Base-by-base conservation (phyloP, 1,140 invertebrate genomes). In the Drosophila mauritiana region DNA sequence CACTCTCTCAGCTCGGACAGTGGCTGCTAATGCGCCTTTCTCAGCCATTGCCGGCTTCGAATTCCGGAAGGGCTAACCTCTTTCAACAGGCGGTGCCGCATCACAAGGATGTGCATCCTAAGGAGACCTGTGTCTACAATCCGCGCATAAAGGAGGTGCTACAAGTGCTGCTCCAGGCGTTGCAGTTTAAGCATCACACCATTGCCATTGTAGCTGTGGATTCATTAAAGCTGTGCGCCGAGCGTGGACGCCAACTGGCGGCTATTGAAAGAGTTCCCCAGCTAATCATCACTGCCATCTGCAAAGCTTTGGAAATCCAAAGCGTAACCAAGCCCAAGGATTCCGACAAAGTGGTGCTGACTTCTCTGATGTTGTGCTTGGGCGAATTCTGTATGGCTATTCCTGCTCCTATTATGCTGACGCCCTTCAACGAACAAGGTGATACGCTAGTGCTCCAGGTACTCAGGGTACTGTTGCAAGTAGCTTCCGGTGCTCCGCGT, bases 341-440 rank as follows among this genome's bases (percentile, higher is more conserved):
- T 92, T 92, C 94, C 64, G 93, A 96, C 91, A 94, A 96, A 93
- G 93, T 95, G 74, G 93, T 98, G 34, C 94, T 97, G 0, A 96
- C 97, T 17, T 96, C 97, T 1, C 94, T 98, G 81, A 94, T 98
- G 77, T 95, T 98, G 59, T 98, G 97, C 91, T 93, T 99, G 36
- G 97, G 97, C 0, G 98, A 99, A 93, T 99, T 98, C 96, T 98
- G 97, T 58, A 97, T 99, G 95, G 62, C 92, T 0, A 89, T 92
- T 48, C 92, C 92, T 0, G 56, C 75, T 2, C 7, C 74, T 2
- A 43, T 91, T 3, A 83, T 92, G 80, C 49, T 92, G 37, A 58
- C 81, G 3, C 70, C 88, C 0, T 53, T 83, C n/a, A 90, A 91
- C 20, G 91, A 92, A 15, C 93, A 94, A 56, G 93, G 93, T 20